phyloP scores from a whole-genome alignment of 2,797 vertebrate genomes.

The Mycteria americana region DNA sequence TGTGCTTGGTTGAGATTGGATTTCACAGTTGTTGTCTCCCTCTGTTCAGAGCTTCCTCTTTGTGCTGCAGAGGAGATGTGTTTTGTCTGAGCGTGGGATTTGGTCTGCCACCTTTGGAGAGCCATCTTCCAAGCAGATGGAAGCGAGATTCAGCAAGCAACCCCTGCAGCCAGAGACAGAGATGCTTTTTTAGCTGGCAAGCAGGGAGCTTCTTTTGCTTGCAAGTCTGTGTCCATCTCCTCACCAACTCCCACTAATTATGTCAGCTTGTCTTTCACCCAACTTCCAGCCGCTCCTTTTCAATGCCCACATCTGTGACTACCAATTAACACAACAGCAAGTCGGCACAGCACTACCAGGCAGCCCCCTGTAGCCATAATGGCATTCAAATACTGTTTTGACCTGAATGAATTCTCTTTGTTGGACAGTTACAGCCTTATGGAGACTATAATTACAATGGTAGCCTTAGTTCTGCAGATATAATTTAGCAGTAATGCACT shows the following conservation, averaged over 20 bases:
- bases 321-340: conserved; percentile 59
- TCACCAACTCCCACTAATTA: conserved; percentile 44
- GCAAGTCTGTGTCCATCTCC: not conserved
- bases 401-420: conserved; percentile 62
- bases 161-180: conserved; percentile 20
- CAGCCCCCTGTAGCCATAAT: conserved; percentile 31
- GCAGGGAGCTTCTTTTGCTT: not conserved
- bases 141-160: not conserved
- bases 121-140: conserved; percentile 36
- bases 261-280: conserved; percentile 53
- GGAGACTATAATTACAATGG: conserved; percentile 47
- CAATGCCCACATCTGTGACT: conserved; percentile 60
- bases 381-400: conserved; percentile 65
- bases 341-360: not conserved
- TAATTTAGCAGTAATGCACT: conserved; percentile 27
- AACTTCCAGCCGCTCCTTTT: conserved; percentile 26
- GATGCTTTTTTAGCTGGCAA: conserved; percentile 12
- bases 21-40: conserved; percentile 4
- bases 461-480: conserved; percentile 23
- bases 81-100: conserved; percentile 43
- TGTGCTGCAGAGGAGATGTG: not conserved
- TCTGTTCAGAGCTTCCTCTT: not conserved
- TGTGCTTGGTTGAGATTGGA: not conserved
- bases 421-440: conserved; percentile 59
- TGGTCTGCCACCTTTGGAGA: conserved; percentile 51